phyloP scores from a whole-genome alignment of 1,140 invertebrate genomes.

The Forficula auricularia region DNA sequence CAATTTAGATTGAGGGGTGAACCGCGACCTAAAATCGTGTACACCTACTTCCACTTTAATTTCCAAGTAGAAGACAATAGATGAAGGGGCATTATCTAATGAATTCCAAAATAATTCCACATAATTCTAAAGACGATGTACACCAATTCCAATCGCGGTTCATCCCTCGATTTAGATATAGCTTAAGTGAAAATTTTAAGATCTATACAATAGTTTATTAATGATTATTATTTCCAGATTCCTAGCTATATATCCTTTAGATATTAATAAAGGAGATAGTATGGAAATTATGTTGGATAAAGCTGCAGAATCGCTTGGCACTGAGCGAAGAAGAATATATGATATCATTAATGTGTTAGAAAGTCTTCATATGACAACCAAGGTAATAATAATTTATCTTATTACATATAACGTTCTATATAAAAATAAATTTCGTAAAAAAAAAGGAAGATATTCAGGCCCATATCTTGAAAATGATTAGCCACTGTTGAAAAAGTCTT shows the following conservation, averaged over 20 bases:
- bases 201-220: background rate
- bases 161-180: no score
- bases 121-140: no score
- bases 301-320: constrained; percentile 32
- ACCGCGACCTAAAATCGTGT: no score
- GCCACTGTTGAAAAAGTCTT: background rate
- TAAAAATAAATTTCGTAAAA: background rate
- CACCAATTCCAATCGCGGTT: no score
- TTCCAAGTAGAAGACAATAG: no score
- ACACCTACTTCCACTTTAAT: no score
- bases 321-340: constrained; percentile 52
- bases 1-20: no score
- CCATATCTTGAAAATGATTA: no score
- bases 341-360: constrained; percentile 61
- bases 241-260: constrained; percentile 33
- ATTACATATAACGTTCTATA: background rate
- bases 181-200: no score
- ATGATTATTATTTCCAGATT: constrained; percentile 27
- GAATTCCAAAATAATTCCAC: no score
- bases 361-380: constrained; percentile 47
- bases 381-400: constrained; percentile 28
- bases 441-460: constrained; percentile 22
- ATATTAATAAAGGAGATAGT: constrained; percentile 19
- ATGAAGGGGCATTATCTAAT: no score
- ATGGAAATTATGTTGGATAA: constrained; percentile 34